These are phyloP conservation scores for Solenopsis invicta DNA, from an alignment of 1,140 invertebrate species.

Conservation along the genomic window DNA sequence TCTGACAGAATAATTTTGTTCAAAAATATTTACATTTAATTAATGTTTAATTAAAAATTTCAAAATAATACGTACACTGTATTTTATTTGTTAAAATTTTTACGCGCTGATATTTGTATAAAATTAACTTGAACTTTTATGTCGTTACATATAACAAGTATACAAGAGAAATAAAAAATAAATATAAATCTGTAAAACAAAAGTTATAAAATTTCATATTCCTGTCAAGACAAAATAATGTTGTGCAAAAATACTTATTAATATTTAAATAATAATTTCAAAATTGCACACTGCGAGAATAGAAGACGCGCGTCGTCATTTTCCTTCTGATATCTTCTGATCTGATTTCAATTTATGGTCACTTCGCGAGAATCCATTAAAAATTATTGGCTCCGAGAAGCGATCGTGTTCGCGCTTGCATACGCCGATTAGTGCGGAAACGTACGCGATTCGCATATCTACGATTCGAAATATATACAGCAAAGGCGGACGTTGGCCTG, in stretches of 20 bases:
- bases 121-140: neutral
- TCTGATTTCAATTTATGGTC: neutral
- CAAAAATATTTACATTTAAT: neutral
- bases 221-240: neutral
- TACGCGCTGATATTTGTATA: neutral
- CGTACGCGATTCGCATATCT: conserved; percentile 19
- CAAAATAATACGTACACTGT: neutral
- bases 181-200: neutral
- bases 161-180: neutral
- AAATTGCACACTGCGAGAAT: neutral
- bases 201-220: no score
- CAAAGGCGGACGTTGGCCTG: conserved; percentile 3
- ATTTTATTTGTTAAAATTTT: neutral
- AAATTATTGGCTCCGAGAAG: neutral
- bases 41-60: neutral
- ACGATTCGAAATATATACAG: conserved; percentile 23
- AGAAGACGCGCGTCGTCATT: neutral
- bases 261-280: neutral
- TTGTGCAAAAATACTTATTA: neutral
- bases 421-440: no score
- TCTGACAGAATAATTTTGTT: neutral
- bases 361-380: no score
- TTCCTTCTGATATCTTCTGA: neutral
- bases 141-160: no score
- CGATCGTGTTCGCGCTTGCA: neutral